A percentile compares a stretch with the other conserved stretches of the same genome.
phyloP scores from a whole-genome alignment of 1,140 invertebrate species.

The Drosophila burlai region DNA sequence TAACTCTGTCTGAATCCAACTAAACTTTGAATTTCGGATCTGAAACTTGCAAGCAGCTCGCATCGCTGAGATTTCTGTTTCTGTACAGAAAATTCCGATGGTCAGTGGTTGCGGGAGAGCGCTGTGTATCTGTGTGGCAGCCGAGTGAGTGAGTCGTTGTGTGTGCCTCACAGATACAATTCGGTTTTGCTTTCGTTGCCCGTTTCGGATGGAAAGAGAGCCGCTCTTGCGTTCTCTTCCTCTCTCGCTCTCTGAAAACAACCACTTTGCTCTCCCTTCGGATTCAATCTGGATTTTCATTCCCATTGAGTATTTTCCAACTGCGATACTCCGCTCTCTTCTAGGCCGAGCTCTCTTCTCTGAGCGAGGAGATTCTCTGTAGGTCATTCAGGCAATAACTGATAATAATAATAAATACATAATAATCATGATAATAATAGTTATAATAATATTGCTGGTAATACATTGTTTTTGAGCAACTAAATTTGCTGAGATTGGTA shows the following conservation, averaged over 20 bases:
- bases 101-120: constrained; percentile 66
- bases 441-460: constrained; percentile 2
- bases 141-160: constrained; percentile 6
- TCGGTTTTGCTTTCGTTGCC: constrained; percentile 70
- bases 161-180: constrained; percentile 39
- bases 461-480: constrained; percentile 7
- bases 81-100: constrained; percentile 78
- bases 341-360: constrained; percentile 2
- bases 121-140: constrained; percentile 28
- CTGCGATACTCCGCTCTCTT: constrained; percentile 2
- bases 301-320: constrained; percentile 65
- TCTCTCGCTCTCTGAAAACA: constrained; percentile 49
- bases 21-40: constrained; percentile 68
- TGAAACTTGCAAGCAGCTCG: constrained; percentile 61
- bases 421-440: constrained; percentile 4
- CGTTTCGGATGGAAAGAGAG: constrained; percentile 58
- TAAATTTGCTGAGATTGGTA: constrained; percentile 1
- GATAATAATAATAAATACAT: constrained; percentile 7
- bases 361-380: constrained; percentile 13
- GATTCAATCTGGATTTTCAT: constrained; percentile 60
- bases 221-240: constrained; percentile 1
- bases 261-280: constrained; percentile 70
- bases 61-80: constrained; percentile 66
- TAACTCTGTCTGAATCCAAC: constrained; percentile 80
- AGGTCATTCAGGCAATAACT: constrained; percentile 38